A percentile compares a stretch with the other conserved stretches of the same genome.
Evolutionary conservation across 2,888 invertebrate species (phyloP).

Genomic region (Tanaodytes sp.): DNA sequence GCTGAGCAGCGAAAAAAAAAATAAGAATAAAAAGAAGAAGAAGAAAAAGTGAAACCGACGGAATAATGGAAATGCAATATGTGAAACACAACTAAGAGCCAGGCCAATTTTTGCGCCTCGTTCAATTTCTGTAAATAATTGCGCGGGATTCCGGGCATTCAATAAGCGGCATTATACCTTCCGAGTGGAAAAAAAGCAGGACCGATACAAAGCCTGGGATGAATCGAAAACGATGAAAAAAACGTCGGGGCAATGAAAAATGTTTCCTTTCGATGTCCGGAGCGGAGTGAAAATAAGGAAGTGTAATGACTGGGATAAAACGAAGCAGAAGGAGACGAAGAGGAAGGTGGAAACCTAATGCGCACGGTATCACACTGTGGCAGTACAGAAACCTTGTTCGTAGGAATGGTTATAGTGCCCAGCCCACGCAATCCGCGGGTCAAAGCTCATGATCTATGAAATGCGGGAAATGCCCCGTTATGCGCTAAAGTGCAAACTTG

Average conservation of each 20-base stretch:
- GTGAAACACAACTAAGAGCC: too few relatives aligned
- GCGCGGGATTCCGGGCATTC: slow-evolving; percentile 12
- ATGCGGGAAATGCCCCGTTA: slow-evolving; percentile 69
- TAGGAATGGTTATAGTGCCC: slow-evolving; percentile 56
- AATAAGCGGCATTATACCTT: slow-evolving; percentile 13
- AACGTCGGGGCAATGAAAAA: background rate
- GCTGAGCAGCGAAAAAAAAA: too few relatives aligned
- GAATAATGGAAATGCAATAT: too few relatives aligned
- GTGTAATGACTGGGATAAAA: slow-evolving; percentile 41
- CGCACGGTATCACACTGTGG: slow-evolving; percentile 36
- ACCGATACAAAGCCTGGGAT: too few relatives aligned
- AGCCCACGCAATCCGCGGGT: slow-evolving; percentile 70
- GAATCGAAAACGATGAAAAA: too few relatives aligned
- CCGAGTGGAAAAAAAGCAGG: too few relatives aligned
- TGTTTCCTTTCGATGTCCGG: slow-evolving; percentile 13
- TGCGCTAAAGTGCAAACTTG: slow-evolving; percentile 73
- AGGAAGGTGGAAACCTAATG: slow-evolving; percentile 30
- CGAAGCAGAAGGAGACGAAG: slow-evolving; percentile 28
- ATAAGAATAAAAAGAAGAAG: too few relatives aligned
- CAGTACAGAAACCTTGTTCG: slow-evolving; percentile 43
- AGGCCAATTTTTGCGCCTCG: too few relatives aligned
- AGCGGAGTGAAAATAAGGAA: slow-evolving; percentile 40
- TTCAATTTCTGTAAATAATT: slow-evolving; percentile 3
- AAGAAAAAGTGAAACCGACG: too few relatives aligned
- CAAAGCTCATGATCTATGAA: slow-evolving; percentile 71